Conservation (phyloP, 2,888 invertebrate species). For the Agrotis ipsilon region DNA sequence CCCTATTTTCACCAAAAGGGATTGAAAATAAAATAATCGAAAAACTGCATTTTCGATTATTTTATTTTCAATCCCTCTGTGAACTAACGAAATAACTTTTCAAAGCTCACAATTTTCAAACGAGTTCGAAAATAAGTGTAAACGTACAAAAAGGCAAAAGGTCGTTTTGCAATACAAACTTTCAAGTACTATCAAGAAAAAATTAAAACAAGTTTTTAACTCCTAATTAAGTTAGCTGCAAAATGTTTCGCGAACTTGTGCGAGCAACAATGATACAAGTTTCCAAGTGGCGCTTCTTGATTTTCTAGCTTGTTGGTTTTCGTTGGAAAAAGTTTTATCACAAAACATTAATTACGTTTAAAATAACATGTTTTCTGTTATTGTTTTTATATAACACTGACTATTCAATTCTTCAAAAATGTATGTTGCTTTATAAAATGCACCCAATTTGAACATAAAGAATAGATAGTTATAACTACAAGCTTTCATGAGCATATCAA, state of each 20-base stretch:
- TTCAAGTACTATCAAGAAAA: slow-evolving; percentile 58
- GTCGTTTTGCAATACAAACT: slow-evolving; percentile 50
- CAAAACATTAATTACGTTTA: slow-evolving; percentile 59
- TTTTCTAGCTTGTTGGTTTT: slow-evolving; percentile 69
- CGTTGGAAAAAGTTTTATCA: slow-evolving; percentile 58
- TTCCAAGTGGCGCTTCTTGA: slow-evolving; percentile 65
- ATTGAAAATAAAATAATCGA: too few species aligned
- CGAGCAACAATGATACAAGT: slow-evolving; percentile 71
- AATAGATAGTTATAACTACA: too few species aligned
- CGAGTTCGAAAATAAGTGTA: slow-evolving; percentile 23
- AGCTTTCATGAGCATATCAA: too few species aligned
- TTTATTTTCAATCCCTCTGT: too few species aligned
- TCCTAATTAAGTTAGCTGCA: slow-evolving; percentile 74
- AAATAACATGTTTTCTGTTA: slow-evolving; percentile 39
- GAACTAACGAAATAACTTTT: slow-evolving; percentile 17
- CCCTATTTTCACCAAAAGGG: too few species aligned
- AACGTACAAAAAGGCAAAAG: slow-evolving; percentile 32
- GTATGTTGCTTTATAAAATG: too few species aligned
- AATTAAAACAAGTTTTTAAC: slow-evolving; percentile 68
- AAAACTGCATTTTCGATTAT: too few species aligned
- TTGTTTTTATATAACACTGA: neutral
- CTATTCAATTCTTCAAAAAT: too few species aligned
- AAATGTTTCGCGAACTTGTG: slow-evolving; percentile 70
- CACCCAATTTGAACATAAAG: too few species aligned
- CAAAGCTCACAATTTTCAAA: slow-evolving; percentile 28